A percentile compares a stretch with the other conserved stretches of the same genome.
These are phyloP conservation scores for Pempheris klunzingeri DNA, from an alignment of 2,797 vertebrate genomes.

Conservation along the genomic window DNA sequence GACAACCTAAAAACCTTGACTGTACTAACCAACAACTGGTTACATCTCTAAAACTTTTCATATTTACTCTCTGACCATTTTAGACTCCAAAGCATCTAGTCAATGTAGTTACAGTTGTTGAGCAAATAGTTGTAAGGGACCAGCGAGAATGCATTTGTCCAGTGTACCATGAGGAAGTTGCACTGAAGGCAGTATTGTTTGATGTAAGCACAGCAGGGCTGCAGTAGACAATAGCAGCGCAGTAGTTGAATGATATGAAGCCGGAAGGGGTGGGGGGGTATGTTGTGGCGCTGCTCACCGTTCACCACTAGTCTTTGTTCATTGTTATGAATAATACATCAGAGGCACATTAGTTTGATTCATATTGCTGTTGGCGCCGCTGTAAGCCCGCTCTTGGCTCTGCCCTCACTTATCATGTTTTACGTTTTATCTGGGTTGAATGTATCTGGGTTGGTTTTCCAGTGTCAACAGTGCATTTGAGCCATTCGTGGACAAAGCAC, in stretches of 20 bases:
- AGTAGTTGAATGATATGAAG: slow-evolving; percentile 47
- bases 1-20: neutral
- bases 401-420: slow-evolving; percentile 41
- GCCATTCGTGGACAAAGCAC: slow-evolving; percentile 33
- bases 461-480: slow-evolving; percentile 51
- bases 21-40: neutral
- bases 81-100: neutral
- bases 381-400: slow-evolving; percentile 44
- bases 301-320: slow-evolving; percentile 67
- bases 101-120: neutral
- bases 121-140: slow-evolving; percentile 14
- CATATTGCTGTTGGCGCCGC: slow-evolving; percentile 61
- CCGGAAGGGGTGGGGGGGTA: neutral
- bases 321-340: slow-evolving; percentile 78
- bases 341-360: slow-evolving; percentile 75
- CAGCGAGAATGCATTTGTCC: slow-evolving; percentile 20
- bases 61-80: neutral
- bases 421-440: slow-evolving; percentile 40
- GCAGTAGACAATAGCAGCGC: slow-evolving; percentile 41
- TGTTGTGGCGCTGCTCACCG: slow-evolving; percentile 42
- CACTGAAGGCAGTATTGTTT: slow-evolving; percentile 45
- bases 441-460: slow-evolving; percentile 41
- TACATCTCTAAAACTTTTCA: neutral
- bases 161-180: slow-evolving; percentile 12
- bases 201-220: slow-evolving; percentile 45